phyloP scores from a whole-genome alignment of 2,797 vertebrate species.

The Columba guinea region DNA sequence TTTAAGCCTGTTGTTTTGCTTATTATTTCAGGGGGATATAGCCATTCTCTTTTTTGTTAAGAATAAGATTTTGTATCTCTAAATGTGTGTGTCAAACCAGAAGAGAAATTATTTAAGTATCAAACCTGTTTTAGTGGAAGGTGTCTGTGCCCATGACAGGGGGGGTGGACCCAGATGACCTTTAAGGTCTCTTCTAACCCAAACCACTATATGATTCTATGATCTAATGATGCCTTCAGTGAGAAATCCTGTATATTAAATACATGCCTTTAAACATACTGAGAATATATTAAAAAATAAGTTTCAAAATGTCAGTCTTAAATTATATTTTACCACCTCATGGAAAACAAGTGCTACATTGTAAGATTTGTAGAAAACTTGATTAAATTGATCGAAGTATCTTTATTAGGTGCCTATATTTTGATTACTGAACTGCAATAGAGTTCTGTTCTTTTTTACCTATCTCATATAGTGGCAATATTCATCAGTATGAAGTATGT shows the following conservation, averaged over 20 bases:
- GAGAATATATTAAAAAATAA: background rate
- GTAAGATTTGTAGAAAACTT: background rate
- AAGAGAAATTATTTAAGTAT: background rate
- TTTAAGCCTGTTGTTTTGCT: background rate
- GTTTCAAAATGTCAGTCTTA: background rate
- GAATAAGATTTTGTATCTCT: background rate
- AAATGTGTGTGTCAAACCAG: background rate
- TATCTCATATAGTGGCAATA: background rate
- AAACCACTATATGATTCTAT: too few species aligned
- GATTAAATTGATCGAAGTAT: background rate
- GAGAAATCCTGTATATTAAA: background rate
- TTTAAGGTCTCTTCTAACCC: too few species aligned
- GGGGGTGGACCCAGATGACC: too few species aligned
- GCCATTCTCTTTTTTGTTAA: background rate
- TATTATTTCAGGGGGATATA: background rate
- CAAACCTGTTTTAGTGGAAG: too few species aligned
- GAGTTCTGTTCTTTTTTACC: background rate
- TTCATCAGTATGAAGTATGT: background rate
- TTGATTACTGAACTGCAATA: background rate
- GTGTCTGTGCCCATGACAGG: too few species aligned
- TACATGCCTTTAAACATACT: background rate
- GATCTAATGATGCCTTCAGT: background rate
- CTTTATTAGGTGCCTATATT: background rate
- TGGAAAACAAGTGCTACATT: background rate
- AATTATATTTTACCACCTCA: background rate